A percentile compares a stretch with the other conserved stretches of the same genome.
These are phyloP conservation scores for Sympetrum striolatum DNA, from an alignment of 2,888 invertebrate genomes.

Conservation along the genomic window DNA sequence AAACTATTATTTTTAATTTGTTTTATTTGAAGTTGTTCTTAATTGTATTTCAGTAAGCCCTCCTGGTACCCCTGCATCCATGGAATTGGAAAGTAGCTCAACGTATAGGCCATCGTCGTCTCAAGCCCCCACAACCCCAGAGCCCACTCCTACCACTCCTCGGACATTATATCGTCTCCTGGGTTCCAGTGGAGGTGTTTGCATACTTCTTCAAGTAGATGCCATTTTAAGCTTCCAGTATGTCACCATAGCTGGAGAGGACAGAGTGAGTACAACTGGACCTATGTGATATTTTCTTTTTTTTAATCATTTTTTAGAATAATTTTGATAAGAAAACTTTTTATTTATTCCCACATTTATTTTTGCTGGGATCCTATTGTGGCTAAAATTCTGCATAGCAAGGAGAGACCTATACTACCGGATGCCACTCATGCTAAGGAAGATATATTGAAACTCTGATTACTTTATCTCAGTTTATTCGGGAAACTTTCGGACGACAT, in stretches of 20 bases:
- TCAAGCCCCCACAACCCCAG: constrained; percentile 60
- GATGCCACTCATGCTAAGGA: no score
- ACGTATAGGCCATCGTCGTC: constrained; percentile 55
- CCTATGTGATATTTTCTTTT: background rate
- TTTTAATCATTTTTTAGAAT: no score
- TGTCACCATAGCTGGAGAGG: constrained; percentile 71
- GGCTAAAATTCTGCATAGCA: no score
- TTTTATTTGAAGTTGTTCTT: background rate
- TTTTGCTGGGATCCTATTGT: no score
- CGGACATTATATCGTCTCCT: constrained; percentile 68
- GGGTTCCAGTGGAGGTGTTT: constrained; percentile 75
- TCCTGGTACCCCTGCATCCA: constrained; percentile 8
- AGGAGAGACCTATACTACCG: no score
- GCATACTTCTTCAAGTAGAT: constrained; percentile 79
- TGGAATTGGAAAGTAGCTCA: constrained; percentile 1
- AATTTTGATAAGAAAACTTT: no score
- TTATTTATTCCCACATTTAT: no score
- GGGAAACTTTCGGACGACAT: no score
- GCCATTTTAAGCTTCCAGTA: constrained; percentile 75
- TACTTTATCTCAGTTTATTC: no score
- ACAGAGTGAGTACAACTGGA: constrained; percentile 56
- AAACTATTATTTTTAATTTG: background rate
- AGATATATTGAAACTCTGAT: no score
- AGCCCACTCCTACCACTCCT: constrained; percentile 55
- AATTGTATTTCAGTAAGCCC: background rate